Percentiles rank a stretch among this genome's conserved stretches.
Conservation (phyloP, 2,888 invertebrate species). For the Gonocerus acuteangulatus region DNA sequence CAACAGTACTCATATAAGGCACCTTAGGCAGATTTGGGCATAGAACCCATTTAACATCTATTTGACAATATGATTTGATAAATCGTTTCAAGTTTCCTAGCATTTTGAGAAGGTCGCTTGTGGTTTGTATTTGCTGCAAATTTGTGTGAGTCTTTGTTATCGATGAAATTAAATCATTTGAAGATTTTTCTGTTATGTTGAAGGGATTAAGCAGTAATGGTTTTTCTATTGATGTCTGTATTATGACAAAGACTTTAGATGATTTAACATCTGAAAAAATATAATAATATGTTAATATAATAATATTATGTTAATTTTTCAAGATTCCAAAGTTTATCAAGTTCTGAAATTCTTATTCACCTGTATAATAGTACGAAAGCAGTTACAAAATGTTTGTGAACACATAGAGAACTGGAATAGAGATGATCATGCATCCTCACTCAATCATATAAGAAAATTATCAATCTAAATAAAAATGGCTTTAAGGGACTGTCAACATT, state of each 20-base stretch:
- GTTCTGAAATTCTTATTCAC: too few relatives aligned
- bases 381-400: too few relatives aligned
- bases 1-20: background rate
- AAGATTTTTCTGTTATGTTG: slow-evolving; percentile 27
- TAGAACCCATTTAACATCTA: slow-evolving; percentile 19
- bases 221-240: slow-evolving; percentile 25
- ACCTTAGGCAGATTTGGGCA: slow-evolving; percentile 21
- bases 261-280: slow-evolving; percentile 27
- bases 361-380: too few relatives aligned
- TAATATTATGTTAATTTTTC: too few relatives aligned
- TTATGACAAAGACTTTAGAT: slow-evolving; percentile 25
- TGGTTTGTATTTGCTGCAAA: slow-evolving; percentile 27
- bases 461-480: too few relatives aligned
- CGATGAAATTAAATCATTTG: slow-evolving; percentile 5
- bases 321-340: too few relatives aligned
- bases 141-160: slow-evolving; percentile 17
- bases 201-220: slow-evolving; percentile 26
- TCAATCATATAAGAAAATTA: too few relatives aligned
- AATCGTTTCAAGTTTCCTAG: slow-evolving; percentile 31
- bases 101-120: slow-evolving; percentile 32
- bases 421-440: too few relatives aligned
- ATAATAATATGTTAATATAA: too few relatives aligned
- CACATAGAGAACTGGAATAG: too few relatives aligned
- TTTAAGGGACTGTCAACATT: too few relatives aligned
- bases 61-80: slow-evolving; percentile 29